Evolutionary conservation across 2,113 vertebrate genomes (phyloP).

Genomic region (Bagarius yarrelli): DNA sequence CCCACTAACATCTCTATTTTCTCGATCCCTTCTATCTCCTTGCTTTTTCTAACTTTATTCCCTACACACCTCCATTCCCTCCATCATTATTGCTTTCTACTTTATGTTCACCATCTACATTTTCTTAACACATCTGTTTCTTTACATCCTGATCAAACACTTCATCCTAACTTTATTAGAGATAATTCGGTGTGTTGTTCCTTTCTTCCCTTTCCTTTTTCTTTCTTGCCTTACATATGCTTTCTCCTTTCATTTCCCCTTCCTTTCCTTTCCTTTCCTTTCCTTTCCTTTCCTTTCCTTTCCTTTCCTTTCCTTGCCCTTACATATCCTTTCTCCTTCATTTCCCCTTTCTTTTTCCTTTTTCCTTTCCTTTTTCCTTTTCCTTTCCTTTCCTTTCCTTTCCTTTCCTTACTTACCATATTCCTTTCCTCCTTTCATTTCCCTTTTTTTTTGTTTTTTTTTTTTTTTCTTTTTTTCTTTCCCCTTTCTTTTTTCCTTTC

Average conservation of each 20-base stretch:
- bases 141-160: no score
- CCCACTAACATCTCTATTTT: no score
- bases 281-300: slow-evolving; percentile 18
- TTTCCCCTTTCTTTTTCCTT: neutral
- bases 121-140: no score
- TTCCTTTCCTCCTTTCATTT: slow-evolving; percentile 24
- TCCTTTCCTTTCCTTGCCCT: no score
- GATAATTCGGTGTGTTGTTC: neutral
- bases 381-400: neutral
- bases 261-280: neutral
- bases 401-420: neutral
- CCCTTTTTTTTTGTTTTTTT: neutral
- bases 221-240: no score
- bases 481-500: neutral
- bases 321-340: no score
- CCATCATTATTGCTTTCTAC: no score
- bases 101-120: no score
- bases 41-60: no score
- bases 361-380: neutral
- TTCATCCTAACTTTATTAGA: no score
- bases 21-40: no score
- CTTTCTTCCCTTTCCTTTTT: neutral
- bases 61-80: no score
- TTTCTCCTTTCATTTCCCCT: neutral
- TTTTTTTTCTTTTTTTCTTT: neutral